Evolutionary conservation across 92 coral and sea anemone species (phyloP), one percentile per base, ranked within the genome.

Genomic region (Pocillopora meandrina): DNA sequence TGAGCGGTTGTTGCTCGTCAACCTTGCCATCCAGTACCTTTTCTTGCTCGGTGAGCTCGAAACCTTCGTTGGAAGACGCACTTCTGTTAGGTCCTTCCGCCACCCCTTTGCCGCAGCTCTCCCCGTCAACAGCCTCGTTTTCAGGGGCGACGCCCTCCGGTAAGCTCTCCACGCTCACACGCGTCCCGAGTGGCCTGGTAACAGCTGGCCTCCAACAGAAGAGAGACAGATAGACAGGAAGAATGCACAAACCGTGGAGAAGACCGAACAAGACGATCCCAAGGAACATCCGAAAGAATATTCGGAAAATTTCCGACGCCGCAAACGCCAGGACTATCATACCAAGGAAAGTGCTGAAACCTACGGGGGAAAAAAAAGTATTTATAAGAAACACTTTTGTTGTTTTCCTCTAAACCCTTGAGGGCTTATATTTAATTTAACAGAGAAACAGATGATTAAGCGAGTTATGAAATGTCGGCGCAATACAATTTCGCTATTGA

Each of bases 241-340:
- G 82, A 75, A 93, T 87, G 65, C 94, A 90, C 34, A 93, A 85
- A 16, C 96, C 96, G 68, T 93, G 96, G 10, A 90, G 83, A 82
- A 93, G 87, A 61, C 96, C 96, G 36, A 93, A 90, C 62, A 90
- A 75, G 23, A 93, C 96, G 33, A 93, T 93, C 20, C 96, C 96
- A 26, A 93, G 88, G 66, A 93, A 93, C 96, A 93, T 93, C 68
- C 86, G 88, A 83, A 93, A 93, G 72, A 93, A 93, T 85, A 93
- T 90, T 17, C 93, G 71, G 88, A 93, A 90, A 68, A 93, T 61
- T 78, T 93, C 90, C 34, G 93, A 87, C 35, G 93, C 79, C 12
- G 96, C 90, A 66, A 93, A 93, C 42, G 89, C 96, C 33, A 89
- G 78, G 56, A 93, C 85, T 7, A 85, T 90, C 96, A 93, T 93